Percentiles rank a stretch among this genome's conserved stretches.
Conservation (phyloP, 1,140 invertebrate genomes). For the Neodiprion virginianus region DNA sequence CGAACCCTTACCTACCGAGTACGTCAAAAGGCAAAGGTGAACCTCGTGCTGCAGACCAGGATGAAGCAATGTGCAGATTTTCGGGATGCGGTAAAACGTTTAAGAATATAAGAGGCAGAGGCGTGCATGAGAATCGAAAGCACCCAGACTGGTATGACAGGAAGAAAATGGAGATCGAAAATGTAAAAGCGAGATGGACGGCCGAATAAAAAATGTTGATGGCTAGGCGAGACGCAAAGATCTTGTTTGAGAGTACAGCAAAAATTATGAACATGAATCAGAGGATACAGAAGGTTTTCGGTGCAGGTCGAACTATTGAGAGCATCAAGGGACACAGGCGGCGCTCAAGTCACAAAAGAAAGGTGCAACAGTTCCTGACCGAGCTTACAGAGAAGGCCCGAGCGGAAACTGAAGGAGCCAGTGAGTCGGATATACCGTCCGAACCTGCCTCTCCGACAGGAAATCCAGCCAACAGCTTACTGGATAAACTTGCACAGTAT, state of each 20-base stretch:
- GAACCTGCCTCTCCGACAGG: not conserved
- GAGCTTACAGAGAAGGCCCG: not conserved
- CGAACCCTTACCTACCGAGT: not conserved
- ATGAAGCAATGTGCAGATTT: too few species aligned
- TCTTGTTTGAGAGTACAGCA: constrained; percentile 2
- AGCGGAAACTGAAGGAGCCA: not conserved
- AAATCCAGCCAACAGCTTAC: not conserved
- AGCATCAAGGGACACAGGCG: constrained; percentile 26
- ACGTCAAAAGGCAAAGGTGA: not conserved
- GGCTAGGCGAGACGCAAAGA: constrained; percentile 22
- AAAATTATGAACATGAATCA: constrained; percentile 7
- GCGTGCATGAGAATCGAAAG: too few species aligned
- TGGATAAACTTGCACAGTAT: not conserved
- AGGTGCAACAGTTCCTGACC: not conserved
- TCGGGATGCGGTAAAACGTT: too few species aligned
- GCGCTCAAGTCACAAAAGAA: not conserved
- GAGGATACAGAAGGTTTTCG: constrained; percentile 13
- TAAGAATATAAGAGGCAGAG: too few species aligned
- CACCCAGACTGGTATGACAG: not conserved
- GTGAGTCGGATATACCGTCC: not conserved
- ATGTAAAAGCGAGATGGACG: constrained; percentile 13
- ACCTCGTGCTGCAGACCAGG: not conserved
- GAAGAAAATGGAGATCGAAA: not conserved
- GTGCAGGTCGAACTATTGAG: constrained; percentile 20
- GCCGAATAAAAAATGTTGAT: constrained; percentile 22